phyloP scores from a whole-genome alignment of 2,113 vertebrate species.

The Pachycephala philippinensis region DNA sequence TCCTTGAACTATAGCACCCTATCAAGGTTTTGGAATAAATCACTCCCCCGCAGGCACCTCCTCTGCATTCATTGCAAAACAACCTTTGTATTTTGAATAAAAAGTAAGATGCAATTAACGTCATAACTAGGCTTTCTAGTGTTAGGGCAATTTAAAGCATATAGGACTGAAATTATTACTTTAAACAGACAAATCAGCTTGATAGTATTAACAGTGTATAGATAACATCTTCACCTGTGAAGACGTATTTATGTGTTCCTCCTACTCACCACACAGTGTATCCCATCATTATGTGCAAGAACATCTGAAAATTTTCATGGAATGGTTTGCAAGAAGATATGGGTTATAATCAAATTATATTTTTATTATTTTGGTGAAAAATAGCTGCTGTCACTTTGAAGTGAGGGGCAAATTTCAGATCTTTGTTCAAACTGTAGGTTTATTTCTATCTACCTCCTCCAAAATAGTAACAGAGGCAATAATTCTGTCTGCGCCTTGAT shows the following conservation, averaged over 20 bases:
- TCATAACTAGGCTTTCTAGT: background rate
- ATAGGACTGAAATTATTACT: background rate
- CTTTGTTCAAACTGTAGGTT: background rate
- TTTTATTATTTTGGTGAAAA: background rate
- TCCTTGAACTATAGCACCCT: background rate
- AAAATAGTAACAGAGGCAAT: background rate
- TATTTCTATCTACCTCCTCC: background rate
- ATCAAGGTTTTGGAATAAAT: background rate
- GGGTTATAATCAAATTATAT: fast-evolving
- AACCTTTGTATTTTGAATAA: background rate
- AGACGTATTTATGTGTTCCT: background rate
- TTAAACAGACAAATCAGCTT: background rate
- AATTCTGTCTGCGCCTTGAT: background rate
- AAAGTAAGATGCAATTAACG: background rate
- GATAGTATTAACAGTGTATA: background rate
- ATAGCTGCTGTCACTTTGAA: background rate
- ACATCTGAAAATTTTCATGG: background rate
- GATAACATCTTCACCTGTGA: background rate
- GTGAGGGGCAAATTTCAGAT: background rate
- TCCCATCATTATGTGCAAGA: fast-evolving
- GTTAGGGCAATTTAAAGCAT: background rate
- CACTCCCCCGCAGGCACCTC: background rate
- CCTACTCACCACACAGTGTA: background rate
- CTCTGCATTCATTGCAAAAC: background rate
- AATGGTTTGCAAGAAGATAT: background rate